These are phyloP conservation scores for Thalassarche chlororhynchos DNA, from an alignment of 2,113 vertebrate genomes.

Conservation along the genomic window DNA sequence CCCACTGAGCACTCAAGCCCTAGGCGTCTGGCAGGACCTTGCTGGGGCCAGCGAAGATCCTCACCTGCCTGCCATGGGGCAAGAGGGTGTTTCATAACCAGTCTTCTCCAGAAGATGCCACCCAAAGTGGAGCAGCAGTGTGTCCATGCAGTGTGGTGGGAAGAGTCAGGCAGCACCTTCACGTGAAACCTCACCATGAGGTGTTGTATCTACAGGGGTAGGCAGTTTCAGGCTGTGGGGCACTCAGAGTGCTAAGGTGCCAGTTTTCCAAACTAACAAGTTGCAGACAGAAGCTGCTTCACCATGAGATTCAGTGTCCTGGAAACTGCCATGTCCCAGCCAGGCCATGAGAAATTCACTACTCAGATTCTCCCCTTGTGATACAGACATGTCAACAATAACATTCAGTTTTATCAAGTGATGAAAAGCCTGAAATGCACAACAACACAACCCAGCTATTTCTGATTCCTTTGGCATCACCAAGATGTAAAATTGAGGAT, in stretches of 20 bases:
- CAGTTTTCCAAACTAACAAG: neutral
- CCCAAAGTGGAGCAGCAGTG: neutral
- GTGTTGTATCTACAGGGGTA: neutral
- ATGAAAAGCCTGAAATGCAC: neutral
- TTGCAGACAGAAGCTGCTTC: neutral
- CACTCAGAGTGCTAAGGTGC: neutral
- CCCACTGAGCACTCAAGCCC: neutral
- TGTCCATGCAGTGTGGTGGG: neutral
- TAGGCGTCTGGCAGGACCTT: neutral
- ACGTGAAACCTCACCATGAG: neutral
- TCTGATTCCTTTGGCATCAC: neutral
- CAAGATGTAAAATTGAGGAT: neutral
- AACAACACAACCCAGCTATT: neutral
- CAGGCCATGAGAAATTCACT: neutral
- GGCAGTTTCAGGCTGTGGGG: neutral
- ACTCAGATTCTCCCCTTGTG: neutral
- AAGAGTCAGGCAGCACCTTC: neutral
- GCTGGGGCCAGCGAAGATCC: neutral
- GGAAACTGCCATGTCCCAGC: neutral
- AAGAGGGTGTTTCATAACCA: neutral
- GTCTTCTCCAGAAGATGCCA: neutral
- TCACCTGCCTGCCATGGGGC: neutral
- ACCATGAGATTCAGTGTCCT: neutral
- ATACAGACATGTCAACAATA: neutral
- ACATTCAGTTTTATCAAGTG: neutral